These are phyloP conservation scores for Merops nubicus DNA, from an alignment of 2,113 vertebrate genomes.

Conservation along the genomic window DNA sequence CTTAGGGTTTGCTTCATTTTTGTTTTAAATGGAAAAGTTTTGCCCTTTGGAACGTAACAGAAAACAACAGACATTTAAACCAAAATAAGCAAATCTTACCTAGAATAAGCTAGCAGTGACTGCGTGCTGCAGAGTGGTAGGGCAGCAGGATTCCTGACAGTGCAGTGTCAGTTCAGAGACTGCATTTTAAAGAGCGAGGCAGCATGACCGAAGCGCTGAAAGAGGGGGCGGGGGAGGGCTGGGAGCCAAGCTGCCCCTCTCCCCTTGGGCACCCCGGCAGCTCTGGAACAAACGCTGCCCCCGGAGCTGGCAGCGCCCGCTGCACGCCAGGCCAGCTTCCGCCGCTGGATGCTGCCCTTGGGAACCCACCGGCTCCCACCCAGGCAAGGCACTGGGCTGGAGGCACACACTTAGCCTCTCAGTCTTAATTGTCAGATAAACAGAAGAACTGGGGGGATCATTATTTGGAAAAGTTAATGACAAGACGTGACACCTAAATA, in stretches of 20 bases:
- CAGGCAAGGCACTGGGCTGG: neutral
- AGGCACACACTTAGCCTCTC: neutral
- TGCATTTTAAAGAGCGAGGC: neutral
- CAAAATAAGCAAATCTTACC: neutral
- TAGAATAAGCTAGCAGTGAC: neutral
- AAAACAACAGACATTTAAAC: neutral
- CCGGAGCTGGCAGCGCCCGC: neutral
- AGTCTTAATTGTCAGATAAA: neutral
- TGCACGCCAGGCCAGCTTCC: neutral
- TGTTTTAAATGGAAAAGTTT: neutral
- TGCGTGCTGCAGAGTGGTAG: neutral
- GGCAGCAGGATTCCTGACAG: neutral
- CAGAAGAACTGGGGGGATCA: neutral
- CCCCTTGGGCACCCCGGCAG: neutral
- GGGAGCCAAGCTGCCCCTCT: neutral
- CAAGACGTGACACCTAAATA: neutral
- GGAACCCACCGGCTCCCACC: neutral
- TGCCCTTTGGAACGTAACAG: neutral
- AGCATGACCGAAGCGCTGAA: neutral
- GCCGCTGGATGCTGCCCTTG: neutral
- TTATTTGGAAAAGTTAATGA: neutral
- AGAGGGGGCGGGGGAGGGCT: neutral
- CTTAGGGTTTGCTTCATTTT: neutral
- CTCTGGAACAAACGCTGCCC: neutral
- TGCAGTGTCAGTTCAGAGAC: neutral